Conservation (phyloP, 2,113 vertebrate genomes). For the Tachysurus fulvidraco region DNA sequence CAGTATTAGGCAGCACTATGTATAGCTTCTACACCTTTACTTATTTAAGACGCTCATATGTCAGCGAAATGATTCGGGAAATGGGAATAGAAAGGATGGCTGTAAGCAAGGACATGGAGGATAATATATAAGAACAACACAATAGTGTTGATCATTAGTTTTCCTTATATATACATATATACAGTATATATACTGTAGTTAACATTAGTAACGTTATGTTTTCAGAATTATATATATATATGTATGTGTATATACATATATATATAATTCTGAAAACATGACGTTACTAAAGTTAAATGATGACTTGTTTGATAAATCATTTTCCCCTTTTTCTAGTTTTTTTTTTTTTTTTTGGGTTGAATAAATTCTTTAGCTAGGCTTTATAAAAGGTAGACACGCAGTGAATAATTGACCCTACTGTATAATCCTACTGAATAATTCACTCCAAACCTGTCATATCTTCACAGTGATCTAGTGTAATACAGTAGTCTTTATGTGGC, state of each 20-base stretch:
- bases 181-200: too few species aligned
- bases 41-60: conserved; percentile 7
- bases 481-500: not conserved
- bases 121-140: not conserved
- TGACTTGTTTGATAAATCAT: not conserved
- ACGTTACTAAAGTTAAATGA: not conserved
- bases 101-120: too few species aligned
- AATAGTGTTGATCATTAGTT: not conserved
- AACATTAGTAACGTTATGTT: too few species aligned
- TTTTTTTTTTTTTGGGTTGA: not conserved
- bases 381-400: not conserved
- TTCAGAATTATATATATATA: too few species aligned
- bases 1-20: conserved; percentile 22
- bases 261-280: too few species aligned
- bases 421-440: conserved; percentile 28
- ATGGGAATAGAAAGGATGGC: not conserved
- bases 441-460: conserved; percentile 8
- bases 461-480: not conserved
- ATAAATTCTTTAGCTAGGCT: not conserved
- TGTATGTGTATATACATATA: too few species aligned
- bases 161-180: not conserved
- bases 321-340: not conserved
- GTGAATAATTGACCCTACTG: conserved; percentile 25
- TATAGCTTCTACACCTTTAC: conserved; percentile 15
- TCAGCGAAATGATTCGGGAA: not conserved